A percentile compares a stretch with the other conserved stretches of the same genome.
These are phyloP conservation scores for Microcaecilia unicolor DNA, from an alignment of 2,797 vertebrate species.

Conservation along the genomic window DNA sequence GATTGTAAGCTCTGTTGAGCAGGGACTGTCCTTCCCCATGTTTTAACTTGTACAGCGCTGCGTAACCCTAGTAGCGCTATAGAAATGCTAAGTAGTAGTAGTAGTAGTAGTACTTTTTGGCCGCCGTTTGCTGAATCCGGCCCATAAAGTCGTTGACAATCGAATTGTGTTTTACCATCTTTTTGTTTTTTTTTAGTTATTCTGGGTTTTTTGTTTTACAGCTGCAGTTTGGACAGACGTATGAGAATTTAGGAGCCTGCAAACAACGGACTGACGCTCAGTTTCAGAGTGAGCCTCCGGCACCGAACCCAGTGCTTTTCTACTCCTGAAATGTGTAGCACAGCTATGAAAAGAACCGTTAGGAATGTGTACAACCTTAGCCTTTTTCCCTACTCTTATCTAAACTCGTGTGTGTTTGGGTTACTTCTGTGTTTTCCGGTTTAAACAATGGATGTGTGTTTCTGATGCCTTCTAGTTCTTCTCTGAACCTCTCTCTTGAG, in stretches of 20 bases:
- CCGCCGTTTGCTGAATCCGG: too few species aligned
- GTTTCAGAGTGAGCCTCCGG: slow-evolving; percentile 69
- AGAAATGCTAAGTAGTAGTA: too few species aligned
- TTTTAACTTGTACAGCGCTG: too few species aligned
- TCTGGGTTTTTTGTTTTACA: slow-evolving; percentile 23
- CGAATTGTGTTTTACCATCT: too few species aligned
- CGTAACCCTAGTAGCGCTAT: too few species aligned
- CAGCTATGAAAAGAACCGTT: slow-evolving; percentile 93
- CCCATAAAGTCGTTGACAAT: too few species aligned
- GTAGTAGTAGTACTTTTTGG: too few species aligned
- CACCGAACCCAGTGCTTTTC: slow-evolving; percentile 67
- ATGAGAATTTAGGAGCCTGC: slow-evolving; percentile 55
- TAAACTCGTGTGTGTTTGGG: slow-evolving; percentile 66
- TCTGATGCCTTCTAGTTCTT: slow-evolving; percentile 67
- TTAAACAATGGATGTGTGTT: slow-evolving; percentile 83
- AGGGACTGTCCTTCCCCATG: too few species aligned
- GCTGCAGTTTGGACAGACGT: slow-evolving; percentile 74
- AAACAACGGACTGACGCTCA: slow-evolving; percentile 52
- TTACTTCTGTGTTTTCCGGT: slow-evolving; percentile 71
- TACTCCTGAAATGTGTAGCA: slow-evolving; percentile 82
- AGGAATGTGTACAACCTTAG: slow-evolving; percentile 82
- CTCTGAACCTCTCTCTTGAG: slow-evolving; percentile 57
- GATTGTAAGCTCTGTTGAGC: too few species aligned
- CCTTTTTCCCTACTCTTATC: slow-evolving; percentile 77
- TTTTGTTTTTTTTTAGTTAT: too few species aligned